Evolutionary conservation across 2,797 vertebrate genomes (phyloP).

Genomic region (Characodon lateralis): DNA sequence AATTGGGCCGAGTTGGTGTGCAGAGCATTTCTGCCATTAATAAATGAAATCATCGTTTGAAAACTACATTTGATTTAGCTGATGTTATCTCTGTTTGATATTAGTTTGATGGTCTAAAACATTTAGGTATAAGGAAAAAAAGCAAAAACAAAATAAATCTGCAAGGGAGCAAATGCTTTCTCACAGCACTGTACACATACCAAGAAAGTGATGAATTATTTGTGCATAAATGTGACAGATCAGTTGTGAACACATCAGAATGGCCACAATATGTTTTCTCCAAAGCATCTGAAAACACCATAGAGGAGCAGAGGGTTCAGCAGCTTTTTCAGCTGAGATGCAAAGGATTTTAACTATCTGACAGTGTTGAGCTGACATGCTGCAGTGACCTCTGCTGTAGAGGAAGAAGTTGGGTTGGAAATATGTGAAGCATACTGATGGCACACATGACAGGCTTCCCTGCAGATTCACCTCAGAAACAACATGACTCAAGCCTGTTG

Average conservation of each 20-base stretch:
- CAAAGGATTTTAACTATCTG: constrained; percentile 73
- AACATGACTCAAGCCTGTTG: constrained; percentile 8
- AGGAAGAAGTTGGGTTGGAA: constrained; percentile 55
- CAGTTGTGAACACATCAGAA: constrained; percentile 57
- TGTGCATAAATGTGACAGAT: constrained; percentile 7
- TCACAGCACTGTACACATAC: background rate
- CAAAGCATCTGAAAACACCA: constrained; percentile 63
- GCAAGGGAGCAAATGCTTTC: background rate
- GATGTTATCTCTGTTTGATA: background rate
- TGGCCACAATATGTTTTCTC: constrained; percentile 54
- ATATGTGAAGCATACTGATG: constrained; percentile 61
- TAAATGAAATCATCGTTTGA: background rate
- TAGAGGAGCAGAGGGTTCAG: constrained; percentile 60
- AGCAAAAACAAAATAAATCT: background rate
- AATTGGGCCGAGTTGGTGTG: background rate
- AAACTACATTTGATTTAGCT: background rate
- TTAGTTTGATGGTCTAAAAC: background rate
- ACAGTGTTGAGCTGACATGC: constrained; percentile 63
- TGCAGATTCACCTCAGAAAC: constrained; percentile 23
- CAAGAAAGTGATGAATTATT: background rate
- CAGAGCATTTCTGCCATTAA: background rate
- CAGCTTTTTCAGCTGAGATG: constrained; percentile 76
- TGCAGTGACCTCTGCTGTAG: constrained; percentile 70
- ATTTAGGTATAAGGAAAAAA: background rate
- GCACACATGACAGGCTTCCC: constrained; percentile 47